These are phyloP conservation scores for Noctilio leporinus DNA, from an alignment of 2,113 vertebrate genomes.

Conservation along the genomic window DNA sequence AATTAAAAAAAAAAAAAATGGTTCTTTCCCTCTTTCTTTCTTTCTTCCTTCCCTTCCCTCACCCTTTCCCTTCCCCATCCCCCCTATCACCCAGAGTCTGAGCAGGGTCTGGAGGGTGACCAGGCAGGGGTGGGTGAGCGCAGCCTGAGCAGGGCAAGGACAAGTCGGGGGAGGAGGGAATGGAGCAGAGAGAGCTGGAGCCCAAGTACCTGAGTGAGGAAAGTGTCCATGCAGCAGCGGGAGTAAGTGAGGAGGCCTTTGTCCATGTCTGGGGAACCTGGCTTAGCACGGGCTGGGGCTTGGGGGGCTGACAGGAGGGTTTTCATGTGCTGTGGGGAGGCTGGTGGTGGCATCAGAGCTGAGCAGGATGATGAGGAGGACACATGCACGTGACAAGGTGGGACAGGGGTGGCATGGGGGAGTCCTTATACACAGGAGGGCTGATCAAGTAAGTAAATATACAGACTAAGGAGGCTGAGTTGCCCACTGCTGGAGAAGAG, in stretches of 20 bases:
- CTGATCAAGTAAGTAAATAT: background rate
- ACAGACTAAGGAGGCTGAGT: background rate
- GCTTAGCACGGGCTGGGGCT: background rate
- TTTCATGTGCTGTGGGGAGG: background rate
- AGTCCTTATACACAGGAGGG: background rate
- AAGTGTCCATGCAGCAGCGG: background rate
- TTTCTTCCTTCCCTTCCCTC: background rate
- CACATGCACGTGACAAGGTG: accelerated
- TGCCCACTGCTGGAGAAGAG: background rate
- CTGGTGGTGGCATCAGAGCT: background rate
- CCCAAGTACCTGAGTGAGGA: background rate
- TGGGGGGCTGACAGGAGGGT: background rate
- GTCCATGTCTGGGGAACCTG: too few species aligned
- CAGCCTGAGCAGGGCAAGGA: accelerated
- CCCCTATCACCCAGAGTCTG: background rate
- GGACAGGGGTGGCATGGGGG: background rate
- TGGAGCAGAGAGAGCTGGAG: background rate
- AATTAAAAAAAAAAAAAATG: too few species aligned
- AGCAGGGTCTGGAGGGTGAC: background rate
- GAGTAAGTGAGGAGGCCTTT: background rate
- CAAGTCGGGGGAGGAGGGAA: too few species aligned
- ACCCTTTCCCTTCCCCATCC: accelerated
- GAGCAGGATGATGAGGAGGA: background rate
- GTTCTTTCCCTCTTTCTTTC: background rate
- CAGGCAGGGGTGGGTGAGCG: background rate